Conservation (phyloP, 1,140 invertebrate species). For the Watersipora subatra region DNA sequence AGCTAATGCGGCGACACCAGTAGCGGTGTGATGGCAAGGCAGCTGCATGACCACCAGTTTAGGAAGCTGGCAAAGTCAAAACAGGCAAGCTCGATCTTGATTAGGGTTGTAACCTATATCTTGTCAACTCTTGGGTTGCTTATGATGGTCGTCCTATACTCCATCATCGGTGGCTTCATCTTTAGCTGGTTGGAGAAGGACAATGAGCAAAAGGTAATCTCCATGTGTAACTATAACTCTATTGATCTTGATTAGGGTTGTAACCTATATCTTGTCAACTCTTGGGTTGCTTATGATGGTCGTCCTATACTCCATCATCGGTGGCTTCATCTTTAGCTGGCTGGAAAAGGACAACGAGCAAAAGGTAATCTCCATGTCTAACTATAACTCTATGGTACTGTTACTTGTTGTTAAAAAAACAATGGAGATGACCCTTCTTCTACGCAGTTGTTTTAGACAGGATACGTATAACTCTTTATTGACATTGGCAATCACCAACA, state of each 20-base stretch:
- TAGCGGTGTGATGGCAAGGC: too few relatives aligned
- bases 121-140: slow-evolving; percentile 76
- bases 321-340: slow-evolving; percentile 75
- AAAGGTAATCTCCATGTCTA: too few relatives aligned
- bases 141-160: slow-evolving; percentile 81
- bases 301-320: slow-evolving; percentile 83
- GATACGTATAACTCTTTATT: too few relatives aligned
- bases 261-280: slow-evolving; percentile 48
- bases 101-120: slow-evolving; percentile 36
- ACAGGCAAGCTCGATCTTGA: neutral
- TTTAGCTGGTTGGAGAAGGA: slow-evolving; percentile 73
- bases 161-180: slow-evolving; percentile 79
- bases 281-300: slow-evolving; percentile 88
- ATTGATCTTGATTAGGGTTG: too few relatives aligned
- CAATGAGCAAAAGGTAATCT: slow-evolving; percentile 41
- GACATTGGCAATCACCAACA: too few relatives aligned
- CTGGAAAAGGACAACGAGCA: slow-evolving; percentile 60
- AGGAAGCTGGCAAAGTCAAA: neutral
- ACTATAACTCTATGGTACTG: too few relatives aligned
- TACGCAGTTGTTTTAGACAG: too few relatives aligned
- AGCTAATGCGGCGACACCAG: too few relatives aligned
- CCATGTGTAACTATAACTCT: too few relatives aligned
- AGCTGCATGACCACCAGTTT: neutral
- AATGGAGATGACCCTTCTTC: too few relatives aligned
- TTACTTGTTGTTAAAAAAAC: too few relatives aligned